phyloP scores from a whole-genome alignment of 2,797 vertebrate genomes.

The Buphagus erythrorhynchus region DNA sequence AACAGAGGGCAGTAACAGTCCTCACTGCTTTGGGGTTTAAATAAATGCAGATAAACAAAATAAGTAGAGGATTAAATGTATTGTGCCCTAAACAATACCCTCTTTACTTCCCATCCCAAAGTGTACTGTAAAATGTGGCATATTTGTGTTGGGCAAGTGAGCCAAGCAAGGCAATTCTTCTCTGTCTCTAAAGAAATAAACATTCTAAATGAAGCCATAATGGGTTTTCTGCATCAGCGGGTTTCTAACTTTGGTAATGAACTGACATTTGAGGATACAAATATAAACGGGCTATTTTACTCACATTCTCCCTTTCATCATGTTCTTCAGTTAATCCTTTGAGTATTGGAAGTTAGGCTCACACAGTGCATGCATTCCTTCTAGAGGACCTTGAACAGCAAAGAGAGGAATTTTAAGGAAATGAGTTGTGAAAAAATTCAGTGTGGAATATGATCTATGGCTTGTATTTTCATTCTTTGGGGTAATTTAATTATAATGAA shows the following conservation, averaged over 20 bases:
- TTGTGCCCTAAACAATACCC: neutral
- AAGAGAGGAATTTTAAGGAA: neutral
- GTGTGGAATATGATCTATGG: neutral
- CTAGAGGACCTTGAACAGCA: neutral
- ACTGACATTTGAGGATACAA: conserved; percentile 58
- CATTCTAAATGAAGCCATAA: conserved; percentile 43
- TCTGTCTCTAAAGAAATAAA: neutral
- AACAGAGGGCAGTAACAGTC: neutral
- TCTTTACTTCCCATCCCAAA: neutral
- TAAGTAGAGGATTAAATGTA: neutral
- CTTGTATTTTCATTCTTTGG: neutral
- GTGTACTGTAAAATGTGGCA: neutral
- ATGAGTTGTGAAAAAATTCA: neutral
- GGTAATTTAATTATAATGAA: conserved; percentile 17
- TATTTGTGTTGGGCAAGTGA: neutral
- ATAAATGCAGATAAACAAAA: neutral
- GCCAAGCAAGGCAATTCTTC: neutral
- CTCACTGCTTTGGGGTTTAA: neutral
- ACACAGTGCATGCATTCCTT: neutral
- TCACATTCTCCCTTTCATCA: conserved; percentile 20
- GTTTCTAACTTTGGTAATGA: conserved; percentile 61
- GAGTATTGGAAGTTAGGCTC: neutral
- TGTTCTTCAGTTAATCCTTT: conserved; percentile 19
- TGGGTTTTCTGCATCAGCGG: conserved; percentile 47
- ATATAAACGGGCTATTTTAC: conserved; percentile 50